Evolutionary conservation across 2,888 invertebrate species (phyloP).

Genomic region (Hymenopus coronatus): DNA sequence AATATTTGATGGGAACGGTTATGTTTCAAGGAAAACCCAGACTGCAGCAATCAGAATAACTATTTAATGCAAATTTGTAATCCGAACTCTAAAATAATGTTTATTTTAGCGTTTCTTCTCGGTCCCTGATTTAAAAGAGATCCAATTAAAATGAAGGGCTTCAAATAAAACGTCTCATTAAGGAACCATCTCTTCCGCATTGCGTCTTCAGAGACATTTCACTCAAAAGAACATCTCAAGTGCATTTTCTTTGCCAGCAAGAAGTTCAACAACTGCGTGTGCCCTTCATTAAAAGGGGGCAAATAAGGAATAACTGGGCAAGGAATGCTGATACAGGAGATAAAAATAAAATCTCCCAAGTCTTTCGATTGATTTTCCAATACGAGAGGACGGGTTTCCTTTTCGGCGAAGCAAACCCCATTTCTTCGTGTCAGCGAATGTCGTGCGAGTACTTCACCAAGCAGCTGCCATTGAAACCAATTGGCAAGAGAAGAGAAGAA

Average conservation of each 20-base stretch:
- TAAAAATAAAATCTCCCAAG: background rate
- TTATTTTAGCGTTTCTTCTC: too few species aligned
- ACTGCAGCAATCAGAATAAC: too few species aligned
- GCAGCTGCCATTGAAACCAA: too few species aligned
- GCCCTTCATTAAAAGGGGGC: background rate
- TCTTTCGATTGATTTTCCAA: background rate
- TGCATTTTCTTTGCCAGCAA: background rate
- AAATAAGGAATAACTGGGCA: background rate
- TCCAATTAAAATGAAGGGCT: background rate
- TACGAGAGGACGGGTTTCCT: background rate
- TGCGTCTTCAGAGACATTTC: background rate
- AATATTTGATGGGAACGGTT: too few species aligned
- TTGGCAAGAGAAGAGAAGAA: background rate
- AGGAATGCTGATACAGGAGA: background rate
- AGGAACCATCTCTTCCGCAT: background rate
- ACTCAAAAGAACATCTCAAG: background rate
- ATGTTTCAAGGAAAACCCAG: too few species aligned
- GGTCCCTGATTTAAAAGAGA: background rate
- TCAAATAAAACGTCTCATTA: background rate
- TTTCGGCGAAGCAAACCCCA: background rate
- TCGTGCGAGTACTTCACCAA: background rate
- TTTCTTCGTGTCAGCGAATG: too few species aligned
- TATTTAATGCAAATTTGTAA: too few species aligned
- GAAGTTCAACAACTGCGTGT: background rate
- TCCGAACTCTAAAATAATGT: too few species aligned